Evolutionary conservation across 1,140 invertebrate species (phyloP).

Genomic region (Zaprionus ghesquierei): DNA sequence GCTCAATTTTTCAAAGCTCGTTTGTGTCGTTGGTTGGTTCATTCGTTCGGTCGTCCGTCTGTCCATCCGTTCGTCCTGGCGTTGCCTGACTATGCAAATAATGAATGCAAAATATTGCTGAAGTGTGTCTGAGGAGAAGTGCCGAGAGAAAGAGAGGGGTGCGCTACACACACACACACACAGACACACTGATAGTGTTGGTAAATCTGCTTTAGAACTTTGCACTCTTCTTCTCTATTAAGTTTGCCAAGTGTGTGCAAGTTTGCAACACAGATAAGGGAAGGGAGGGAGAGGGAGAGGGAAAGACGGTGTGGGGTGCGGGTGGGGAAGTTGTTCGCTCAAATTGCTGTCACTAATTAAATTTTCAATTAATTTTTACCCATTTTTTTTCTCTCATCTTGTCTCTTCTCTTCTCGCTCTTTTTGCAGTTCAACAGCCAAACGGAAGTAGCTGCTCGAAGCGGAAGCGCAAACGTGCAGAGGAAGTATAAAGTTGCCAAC

Average conservation of each 20-base stretch:
- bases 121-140: slow-evolving; percentile 53
- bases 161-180: too few relatives aligned
- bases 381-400: slow-evolving; percentile 11
- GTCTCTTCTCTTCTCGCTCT: slow-evolving; percentile 1
- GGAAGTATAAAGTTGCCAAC: slow-evolving; percentile 28
- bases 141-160: background rate
- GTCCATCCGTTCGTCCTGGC: background rate
- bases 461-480: slow-evolving; percentile 27
- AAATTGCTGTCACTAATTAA: slow-evolving; percentile 39
- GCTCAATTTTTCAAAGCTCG: slow-evolving; percentile 77
- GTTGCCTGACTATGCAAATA: slow-evolving; percentile 65
- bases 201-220: slow-evolving; percentile 38
- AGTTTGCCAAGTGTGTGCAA: slow-evolving; percentile 12
- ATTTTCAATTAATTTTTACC: slow-evolving; percentile 59
- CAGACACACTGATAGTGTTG: slow-evolving; percentile 4
- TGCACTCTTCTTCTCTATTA: slow-evolving; percentile 28
- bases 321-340: slow-evolving; percentile 13
- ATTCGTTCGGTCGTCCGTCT: slow-evolving; percentile 26
- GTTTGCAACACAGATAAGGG: background rate
- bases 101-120: slow-evolving; percentile 77
- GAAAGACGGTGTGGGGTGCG: too few relatives aligned
- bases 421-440: slow-evolving; percentile 33
- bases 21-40: slow-evolving; percentile 61
- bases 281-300: too few relatives aligned
- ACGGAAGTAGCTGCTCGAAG: slow-evolving; percentile 4